phyloP scores from a whole-genome alignment of 2,797 vertebrate genomes.

The Anguilla pacifica region DNA sequence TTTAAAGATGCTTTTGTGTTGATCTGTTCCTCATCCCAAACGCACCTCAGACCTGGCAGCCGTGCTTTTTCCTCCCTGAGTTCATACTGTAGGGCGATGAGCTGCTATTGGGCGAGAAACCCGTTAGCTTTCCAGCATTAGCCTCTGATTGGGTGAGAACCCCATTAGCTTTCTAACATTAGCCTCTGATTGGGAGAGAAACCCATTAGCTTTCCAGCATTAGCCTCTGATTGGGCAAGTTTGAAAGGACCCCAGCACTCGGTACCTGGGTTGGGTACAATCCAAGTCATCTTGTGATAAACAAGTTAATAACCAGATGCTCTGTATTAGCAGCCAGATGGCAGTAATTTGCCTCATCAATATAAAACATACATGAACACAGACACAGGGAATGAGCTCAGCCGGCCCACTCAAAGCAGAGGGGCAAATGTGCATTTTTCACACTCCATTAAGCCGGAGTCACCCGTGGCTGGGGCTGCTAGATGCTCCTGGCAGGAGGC shows the following conservation, averaged over 20 bases:
- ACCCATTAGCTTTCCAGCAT: not conserved
- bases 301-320: not conserved
- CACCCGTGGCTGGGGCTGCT: not conserved
- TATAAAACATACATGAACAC: not conserved
- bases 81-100: not conserved
- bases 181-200: not conserved
- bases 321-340: not conserved
- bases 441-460: not conserved
- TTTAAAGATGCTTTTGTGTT: no score
- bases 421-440: not conserved
- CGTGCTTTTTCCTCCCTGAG: not conserved
- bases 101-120: not conserved
- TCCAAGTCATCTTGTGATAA: not conserved
- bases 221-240: not conserved
- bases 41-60: no score
- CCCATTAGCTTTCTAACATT: not conserved
- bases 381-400: not conserved
- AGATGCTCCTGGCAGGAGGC: not conserved
- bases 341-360: not conserved
- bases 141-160: not conserved
- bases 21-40: no score
- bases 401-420: not conserved
- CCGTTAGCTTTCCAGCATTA: not conserved
- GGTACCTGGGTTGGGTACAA: not conserved
- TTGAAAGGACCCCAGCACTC: not conserved